Evolutionary conservation across 2,797 vertebrate genomes (phyloP), one percentile per base, ranked within the genome.

Genomic region (Brotula barbata): DNA sequence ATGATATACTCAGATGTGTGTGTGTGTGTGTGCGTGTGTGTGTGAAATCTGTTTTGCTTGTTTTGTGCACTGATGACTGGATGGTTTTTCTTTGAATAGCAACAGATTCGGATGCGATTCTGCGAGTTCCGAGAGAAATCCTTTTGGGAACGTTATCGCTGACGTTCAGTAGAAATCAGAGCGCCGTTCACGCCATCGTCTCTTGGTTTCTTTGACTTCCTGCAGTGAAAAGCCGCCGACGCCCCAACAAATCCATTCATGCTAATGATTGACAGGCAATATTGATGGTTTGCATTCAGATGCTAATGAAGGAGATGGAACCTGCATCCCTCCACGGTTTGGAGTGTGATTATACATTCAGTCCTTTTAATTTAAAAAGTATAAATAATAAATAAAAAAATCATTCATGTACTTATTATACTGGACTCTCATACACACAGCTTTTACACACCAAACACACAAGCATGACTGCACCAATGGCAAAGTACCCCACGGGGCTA

Each of bases 281-380:
- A 20, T 39, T 0, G 2, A 15, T 12, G 11, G 4, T 43, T 54
- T n/a, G n/a, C 19, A 46, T 53, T 53, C 37, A 69, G 19, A 69
- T 69, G 55, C 16, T 70, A 73, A 75, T 77, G 25, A 17, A 40
- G 17, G 36, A 70, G 37, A 72, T 70, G 20, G 47, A 55, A 54
- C 19, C 34, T 49, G 31, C 31, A 50, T 16, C 31, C 16, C 19
- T 34, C 5, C 31, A 33, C 2, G 11, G 5, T 33, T 33, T 6
- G 5, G 31, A 33, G 5, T 7, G 31, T 9, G 31, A 33, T 34
- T 16, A 19, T 19, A 34, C 16, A 49, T 49, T 6, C 9, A 10
- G 11, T 7, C 11, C 9, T 6, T 33, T n/a, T n/a, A n/a, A n/a
- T n/a, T n/a, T n/a, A n/a, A n/a, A n/a, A n/a, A n/a, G n/a, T n/a